phyloP scores from a whole-genome alignment of 2,113 vertebrate genomes.

The Erythrolamprus reginae region DNA sequence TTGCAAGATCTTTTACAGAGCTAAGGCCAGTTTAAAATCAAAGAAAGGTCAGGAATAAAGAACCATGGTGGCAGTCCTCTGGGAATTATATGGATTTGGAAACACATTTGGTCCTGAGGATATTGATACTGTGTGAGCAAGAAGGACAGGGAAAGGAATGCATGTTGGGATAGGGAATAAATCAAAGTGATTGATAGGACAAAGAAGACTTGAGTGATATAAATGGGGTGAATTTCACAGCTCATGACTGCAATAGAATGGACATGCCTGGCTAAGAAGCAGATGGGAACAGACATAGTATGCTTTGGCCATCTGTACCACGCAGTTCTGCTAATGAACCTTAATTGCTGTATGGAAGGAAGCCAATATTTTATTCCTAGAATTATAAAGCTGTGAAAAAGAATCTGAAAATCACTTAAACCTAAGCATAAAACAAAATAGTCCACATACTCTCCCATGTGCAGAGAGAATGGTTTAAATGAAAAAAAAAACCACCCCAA shows the following conservation, averaged over 20 bases:
- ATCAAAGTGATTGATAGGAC: slow-evolving; percentile 14
- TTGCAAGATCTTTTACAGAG: neutral
- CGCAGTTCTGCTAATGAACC: neutral
- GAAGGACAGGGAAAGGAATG: neutral
- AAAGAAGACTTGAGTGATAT: neutral
- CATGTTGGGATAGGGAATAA: neutral
- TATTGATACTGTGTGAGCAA: slow-evolving; percentile 2
- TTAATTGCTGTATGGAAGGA: neutral
- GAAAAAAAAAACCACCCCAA: neutral
- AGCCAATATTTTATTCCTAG: neutral
- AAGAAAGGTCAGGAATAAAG: slow-evolving; percentile 2
- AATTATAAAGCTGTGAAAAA: neutral
- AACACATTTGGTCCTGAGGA: neutral
- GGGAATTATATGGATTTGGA: slow-evolving; percentile 5
- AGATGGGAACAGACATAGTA: neutral
- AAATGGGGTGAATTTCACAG: neutral
- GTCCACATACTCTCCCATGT: neutral
- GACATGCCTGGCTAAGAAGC: neutral
- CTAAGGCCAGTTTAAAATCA: neutral
- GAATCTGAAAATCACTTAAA: neutral
- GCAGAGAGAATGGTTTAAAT: neutral
- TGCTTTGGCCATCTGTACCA: neutral
- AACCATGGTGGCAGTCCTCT: neutral
- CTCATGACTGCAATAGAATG: neutral
- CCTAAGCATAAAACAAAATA: neutral